phyloP scores from a whole-genome alignment of 2,113 vertebrate species.

The Thalassoma bifasciatum region DNA sequence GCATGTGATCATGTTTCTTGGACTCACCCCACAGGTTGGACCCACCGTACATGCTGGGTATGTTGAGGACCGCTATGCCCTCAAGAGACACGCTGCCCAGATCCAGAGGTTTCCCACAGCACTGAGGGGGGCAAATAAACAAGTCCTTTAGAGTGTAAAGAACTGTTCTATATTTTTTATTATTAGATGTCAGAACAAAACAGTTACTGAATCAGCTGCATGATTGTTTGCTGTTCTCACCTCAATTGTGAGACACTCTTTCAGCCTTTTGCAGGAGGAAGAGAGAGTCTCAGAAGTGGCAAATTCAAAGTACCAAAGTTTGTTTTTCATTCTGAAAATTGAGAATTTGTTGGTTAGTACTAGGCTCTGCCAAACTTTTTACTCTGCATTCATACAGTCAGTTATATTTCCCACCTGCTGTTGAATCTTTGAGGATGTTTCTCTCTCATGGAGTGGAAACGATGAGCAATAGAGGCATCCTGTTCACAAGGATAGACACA shows the following conservation, averaged over 20 bases:
- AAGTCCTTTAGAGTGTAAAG: neutral
- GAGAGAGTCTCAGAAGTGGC: constrained; percentile 93
- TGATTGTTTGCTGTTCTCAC: constrained; percentile 64
- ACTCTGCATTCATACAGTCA: neutral
- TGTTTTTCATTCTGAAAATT: constrained; percentile 91
- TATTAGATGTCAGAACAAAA: neutral
- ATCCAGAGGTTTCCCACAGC: constrained; percentile 86
- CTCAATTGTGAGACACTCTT: constrained; percentile 87
- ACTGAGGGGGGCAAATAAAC: constrained; percentile 74
- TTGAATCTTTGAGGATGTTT: constrained; percentile 95
- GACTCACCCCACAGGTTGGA: constrained; percentile 96
- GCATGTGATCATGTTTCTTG: constrained; percentile 76
- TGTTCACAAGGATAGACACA: constrained; percentile 57
- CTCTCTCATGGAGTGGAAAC: constrained; percentile 94
- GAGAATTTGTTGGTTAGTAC: neutral
- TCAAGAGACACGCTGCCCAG: constrained; percentile 85
- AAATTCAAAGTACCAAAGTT: constrained; percentile 94
- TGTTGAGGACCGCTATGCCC: constrained; percentile 91
- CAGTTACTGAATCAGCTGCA: neutral
- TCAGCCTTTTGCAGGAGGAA: constrained; percentile 92
- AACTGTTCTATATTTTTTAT: neutral
- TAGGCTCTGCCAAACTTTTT: neutral
- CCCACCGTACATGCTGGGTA: constrained; percentile 94
- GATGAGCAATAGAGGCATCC: constrained; percentile 95
- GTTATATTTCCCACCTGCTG: constrained; percentile 86